phyloP scores from a whole-genome alignment of 1,140 invertebrate species.

The Cyclargus thomasi region DNA sequence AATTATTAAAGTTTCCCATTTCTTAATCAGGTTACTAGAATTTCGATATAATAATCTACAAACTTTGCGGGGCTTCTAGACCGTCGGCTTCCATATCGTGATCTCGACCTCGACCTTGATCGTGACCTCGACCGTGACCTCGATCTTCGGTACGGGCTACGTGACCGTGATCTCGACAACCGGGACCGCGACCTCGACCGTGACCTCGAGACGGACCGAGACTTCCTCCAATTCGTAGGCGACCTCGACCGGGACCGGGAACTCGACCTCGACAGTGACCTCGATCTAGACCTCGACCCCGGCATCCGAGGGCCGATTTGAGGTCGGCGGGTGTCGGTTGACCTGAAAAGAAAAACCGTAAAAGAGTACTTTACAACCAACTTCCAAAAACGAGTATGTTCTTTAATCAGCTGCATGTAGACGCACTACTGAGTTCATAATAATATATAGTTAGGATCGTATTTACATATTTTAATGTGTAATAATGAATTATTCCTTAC shows the following conservation, averaged over 20 bases:
- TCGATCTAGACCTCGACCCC: constrained; percentile 25
- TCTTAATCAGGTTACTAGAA: no score
- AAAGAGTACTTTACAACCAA: neutral
- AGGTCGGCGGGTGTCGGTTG: constrained; percentile 12
- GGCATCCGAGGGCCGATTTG: constrained; percentile 31
- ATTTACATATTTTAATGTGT: no score
- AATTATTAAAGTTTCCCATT: no score
- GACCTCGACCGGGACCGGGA: constrained; percentile 27
- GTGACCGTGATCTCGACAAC: constrained; percentile 34
- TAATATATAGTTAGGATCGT: no score
- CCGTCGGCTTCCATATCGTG: constrained; percentile 31
- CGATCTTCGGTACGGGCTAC: constrained; percentile 24
- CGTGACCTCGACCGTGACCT: constrained; percentile 63
- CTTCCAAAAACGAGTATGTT: no score
- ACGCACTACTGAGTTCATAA: no score
- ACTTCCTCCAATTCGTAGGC: constrained; percentile 36
- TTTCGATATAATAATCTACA: no score
- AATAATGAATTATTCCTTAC: constrained; percentile 27
- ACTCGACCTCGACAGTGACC: constrained; percentile 25
- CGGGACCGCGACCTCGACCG: constrained; percentile 25
- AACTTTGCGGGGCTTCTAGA: constrained; percentile 55
- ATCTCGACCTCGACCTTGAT: constrained; percentile 35
- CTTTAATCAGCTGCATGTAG: no score
- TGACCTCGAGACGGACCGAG: constrained; percentile 31
- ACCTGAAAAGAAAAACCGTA: neutral